Conservation (phyloP, 2,797 vertebrate genomes). For the Sebastiscus albofasciatus region DNA sequence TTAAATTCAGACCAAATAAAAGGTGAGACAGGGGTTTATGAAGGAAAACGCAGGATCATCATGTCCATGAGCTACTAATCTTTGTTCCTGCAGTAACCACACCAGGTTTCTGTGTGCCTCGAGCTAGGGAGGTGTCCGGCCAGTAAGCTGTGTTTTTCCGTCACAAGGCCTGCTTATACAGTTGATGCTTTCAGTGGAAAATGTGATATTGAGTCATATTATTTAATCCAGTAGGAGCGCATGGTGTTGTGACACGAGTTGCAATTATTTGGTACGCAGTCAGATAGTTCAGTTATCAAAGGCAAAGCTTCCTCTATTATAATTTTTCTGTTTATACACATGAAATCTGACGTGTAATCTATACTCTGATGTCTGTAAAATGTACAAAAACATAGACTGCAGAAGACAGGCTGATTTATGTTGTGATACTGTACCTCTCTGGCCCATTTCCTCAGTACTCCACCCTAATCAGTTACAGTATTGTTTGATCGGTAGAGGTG, state of each 20-base stretch:
- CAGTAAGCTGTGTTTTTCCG: not conserved
- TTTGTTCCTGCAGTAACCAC: not conserved
- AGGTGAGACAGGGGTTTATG: not conserved
- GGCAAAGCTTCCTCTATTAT: not conserved
- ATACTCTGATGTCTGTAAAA: not conserved
- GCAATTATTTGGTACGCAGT: not conserved
- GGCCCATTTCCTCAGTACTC: conserved; percentile 7
- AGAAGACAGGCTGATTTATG: not conserved
- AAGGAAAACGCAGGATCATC: not conserved
- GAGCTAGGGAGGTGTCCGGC: conserved; percentile 4
- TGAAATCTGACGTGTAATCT: not conserved
- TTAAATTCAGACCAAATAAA: not conserved
- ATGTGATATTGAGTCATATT: conserved; percentile 20
- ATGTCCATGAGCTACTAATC: not conserved
- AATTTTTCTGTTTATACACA: not conserved
- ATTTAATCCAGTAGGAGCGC: conserved; percentile 9
- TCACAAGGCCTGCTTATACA: not conserved
- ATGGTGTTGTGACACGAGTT: not conserved
- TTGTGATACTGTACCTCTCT: conserved; percentile 12
- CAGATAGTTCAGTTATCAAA: not conserved
- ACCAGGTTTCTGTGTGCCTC: not conserved
- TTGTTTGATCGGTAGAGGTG: not conserved
- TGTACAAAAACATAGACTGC: not conserved
- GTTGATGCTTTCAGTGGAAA: not conserved
- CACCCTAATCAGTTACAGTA: conserved; percentile 28